Evolutionary conservation across 2,888 invertebrate species (phyloP).

Genomic region (Galerucella calmariensis): DNA sequence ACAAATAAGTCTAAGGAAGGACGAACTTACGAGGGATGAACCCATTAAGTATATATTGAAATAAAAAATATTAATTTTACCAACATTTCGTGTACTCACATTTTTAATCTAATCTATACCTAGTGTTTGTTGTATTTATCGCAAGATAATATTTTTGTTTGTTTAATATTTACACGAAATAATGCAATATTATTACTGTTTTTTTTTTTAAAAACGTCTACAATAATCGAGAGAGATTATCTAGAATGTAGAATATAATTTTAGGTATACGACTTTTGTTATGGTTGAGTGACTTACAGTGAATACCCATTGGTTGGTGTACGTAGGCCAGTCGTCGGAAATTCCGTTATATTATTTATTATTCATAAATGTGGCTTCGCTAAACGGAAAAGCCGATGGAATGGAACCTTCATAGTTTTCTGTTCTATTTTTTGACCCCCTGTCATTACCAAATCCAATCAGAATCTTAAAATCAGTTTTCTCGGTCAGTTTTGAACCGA

Average conservation of each 20-base stretch:
- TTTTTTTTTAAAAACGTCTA: no score
- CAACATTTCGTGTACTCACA: background rate
- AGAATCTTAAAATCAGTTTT: no score
- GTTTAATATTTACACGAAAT: background rate
- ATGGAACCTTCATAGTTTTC: no score
- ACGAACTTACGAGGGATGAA: no score
- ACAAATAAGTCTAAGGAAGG: no score
- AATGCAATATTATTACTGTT: no score
- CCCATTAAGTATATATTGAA: no score
- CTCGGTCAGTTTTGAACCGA: no score
- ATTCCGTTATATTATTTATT: background rate
- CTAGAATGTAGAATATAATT: background rate
- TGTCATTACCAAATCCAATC: no score
- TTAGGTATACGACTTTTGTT: background rate
- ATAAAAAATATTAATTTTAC: no score
- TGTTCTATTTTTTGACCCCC: no score
- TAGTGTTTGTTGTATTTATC: background rate
- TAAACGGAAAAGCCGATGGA: no score
- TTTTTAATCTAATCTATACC: background rate
- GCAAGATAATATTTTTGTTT: background rate
- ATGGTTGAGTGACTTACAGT: constrained; percentile 9
- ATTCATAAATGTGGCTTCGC: background rate
- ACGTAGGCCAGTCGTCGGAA: background rate
- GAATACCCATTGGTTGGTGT: background rate
- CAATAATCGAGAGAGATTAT: background rate